Evolutionary conservation across 2,888 invertebrate genomes (phyloP).

Genomic region (Horisme vitalbata): DNA sequence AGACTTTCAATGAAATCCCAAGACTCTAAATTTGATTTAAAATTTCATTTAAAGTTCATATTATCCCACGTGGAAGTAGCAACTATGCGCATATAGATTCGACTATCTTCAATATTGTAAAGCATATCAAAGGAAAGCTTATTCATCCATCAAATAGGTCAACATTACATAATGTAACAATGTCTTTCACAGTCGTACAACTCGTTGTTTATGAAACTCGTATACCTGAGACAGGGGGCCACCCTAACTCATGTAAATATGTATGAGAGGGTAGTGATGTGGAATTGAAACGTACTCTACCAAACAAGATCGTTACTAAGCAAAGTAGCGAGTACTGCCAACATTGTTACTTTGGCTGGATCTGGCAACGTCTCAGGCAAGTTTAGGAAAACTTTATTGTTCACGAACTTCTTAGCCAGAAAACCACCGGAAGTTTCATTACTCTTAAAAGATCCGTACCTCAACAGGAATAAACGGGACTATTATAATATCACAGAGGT

Average conservation of each 20-base stretch:
- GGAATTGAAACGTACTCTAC: constrained; percentile 25
- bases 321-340: constrained; percentile 12
- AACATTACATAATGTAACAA: constrained; percentile 9
- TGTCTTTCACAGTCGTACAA: constrained; percentile 14
- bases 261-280: constrained; percentile 31
- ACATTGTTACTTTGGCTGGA: not conserved
- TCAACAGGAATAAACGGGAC: no score
- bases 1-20: no score
- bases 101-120: no score
- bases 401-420: no score
- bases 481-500: no score
- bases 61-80: no score
- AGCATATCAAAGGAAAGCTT: not conserved
- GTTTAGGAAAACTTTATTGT: no score
- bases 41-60: no score
- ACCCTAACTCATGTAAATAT: constrained; percentile 34
- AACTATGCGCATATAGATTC: no score
- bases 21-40: no score
- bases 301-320: constrained; percentile 25
- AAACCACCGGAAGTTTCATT: no score
- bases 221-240: constrained; percentile 13
- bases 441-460: no score
- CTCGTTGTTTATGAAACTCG: constrained; percentile 16
- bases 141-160: constrained; percentile 3
- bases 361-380: not conserved